phyloP scores from a whole-genome alignment of 2,797 vertebrate species.

The Ispidina lecontei region DNA sequence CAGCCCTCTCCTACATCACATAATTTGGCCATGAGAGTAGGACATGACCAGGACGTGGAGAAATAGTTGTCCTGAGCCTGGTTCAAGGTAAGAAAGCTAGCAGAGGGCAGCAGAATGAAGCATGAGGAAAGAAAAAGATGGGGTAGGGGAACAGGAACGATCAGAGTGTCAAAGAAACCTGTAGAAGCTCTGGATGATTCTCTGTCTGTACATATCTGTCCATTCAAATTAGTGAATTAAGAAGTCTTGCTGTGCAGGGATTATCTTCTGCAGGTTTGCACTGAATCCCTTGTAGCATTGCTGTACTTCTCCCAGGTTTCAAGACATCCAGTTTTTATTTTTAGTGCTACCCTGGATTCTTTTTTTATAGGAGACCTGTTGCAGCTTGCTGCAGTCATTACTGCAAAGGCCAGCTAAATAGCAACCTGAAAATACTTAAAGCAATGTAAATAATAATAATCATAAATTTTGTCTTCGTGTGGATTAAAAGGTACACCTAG shows the following conservation, averaged over 20 bases:
- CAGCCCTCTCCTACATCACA: accelerated
- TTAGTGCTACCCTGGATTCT: conserved; percentile 29
- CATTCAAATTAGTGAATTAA: neutral
- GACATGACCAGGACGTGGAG: neutral
- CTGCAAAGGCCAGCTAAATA: neutral
- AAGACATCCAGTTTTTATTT: conserved; percentile 34
- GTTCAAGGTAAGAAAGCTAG: neutral
- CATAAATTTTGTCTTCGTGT: neutral
- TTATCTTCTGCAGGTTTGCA: neutral
- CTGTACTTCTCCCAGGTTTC: conserved; percentile 10
- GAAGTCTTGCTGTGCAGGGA: neutral
- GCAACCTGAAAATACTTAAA: neutral
- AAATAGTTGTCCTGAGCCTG: neutral
- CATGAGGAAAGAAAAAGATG: neutral
- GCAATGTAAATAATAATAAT: neutral
- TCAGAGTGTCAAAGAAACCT: neutral
- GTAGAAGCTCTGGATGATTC: neutral
- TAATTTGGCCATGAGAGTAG: neutral
- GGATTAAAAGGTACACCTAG: neutral
- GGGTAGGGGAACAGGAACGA: neutral
- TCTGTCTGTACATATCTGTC: neutral
- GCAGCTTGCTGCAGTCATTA: conserved; percentile 22
- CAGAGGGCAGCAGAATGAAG: neutral
- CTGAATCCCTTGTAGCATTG: neutral
- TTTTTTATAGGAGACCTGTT: neutral